Conservation (phyloP, 2,888 invertebrate species). For the Clistopyga incitator region DNA sequence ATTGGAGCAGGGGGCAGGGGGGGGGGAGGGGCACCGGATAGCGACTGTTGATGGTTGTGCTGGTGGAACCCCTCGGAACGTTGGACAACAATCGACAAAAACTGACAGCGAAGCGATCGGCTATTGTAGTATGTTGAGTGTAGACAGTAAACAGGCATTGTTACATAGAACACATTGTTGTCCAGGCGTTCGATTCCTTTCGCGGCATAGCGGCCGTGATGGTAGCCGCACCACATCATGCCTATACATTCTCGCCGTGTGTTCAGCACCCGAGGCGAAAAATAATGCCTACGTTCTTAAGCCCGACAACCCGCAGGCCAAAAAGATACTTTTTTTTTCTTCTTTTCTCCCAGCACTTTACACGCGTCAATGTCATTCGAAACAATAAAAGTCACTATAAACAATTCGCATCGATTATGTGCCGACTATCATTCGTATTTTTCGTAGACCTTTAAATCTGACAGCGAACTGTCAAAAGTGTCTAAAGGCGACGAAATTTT, state of each 20-base stretch:
- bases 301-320: neutral
- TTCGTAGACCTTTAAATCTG: too few species aligned
- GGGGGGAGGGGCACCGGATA: neutral
- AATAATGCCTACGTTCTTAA: conserved; percentile 28
- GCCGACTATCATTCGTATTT: too few species aligned
- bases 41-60: conserved; percentile 62
- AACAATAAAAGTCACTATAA: neutral
- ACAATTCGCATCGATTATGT: too few species aligned
- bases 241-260: conserved; percentile 19
- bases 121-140: conserved; percentile 79
- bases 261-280: neutral
- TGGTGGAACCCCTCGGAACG: conserved; percentile 69
- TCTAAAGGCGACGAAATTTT: too few species aligned
- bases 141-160: conserved; percentile 83
- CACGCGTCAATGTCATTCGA: neutral
- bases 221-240: conserved; percentile 50
- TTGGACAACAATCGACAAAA: conserved; percentile 80
- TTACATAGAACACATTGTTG: conserved; percentile 75
- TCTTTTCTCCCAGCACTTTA: neutral
- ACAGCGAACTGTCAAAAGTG: too few species aligned
- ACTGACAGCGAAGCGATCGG: conserved; percentile 80
- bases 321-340: neutral
- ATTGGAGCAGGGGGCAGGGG: too few species aligned
- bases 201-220: conserved; percentile 58
- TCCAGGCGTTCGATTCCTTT: conserved; percentile 78